Evolutionary conservation across 2,888 invertebrate genomes (phyloP).

Genomic region (Drosophila anomalata): DNA sequence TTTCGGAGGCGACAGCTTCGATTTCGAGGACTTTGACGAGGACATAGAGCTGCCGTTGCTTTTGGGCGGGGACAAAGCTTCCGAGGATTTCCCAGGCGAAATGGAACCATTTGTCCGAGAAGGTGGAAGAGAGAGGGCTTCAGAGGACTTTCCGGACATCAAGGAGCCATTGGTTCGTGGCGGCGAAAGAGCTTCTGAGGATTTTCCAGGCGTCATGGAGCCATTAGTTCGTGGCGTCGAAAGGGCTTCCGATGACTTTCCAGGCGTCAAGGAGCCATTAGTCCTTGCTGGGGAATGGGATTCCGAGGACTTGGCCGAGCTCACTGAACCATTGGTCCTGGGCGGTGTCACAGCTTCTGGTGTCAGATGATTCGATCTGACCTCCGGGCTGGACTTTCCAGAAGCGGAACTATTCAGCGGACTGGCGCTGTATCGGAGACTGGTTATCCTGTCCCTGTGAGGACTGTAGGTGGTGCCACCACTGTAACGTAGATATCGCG

Average conservation of each 20-base stretch:
- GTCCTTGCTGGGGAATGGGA: constrained; percentile 2
- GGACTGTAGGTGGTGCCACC: constrained; percentile 85
- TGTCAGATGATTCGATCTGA: constrained; percentile 27
- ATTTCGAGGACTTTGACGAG: constrained; percentile 58
- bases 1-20: constrained; percentile 81
- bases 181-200: constrained; percentile 8
- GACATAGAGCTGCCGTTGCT: constrained; percentile 25
- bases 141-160: constrained; percentile 8
- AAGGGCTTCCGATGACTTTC: background rate
- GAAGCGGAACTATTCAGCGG: constrained; percentile 62
- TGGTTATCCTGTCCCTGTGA: constrained; percentile 83
- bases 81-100: background rate
- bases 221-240: constrained; percentile 14
- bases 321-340: constrained; percentile 21
- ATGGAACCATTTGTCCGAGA: constrained; percentile 5
- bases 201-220: background rate
- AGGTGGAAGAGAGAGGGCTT: constrained; percentile 3
- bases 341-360: constrained; percentile 52
- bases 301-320: constrained; percentile 26
- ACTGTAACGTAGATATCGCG: constrained; percentile 87
- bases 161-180: constrained; percentile 35
- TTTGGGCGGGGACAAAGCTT: constrained; percentile 13
- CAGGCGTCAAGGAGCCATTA: constrained; percentile 11
- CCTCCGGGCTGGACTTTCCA: constrained; percentile 36
- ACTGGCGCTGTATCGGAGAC: constrained; percentile 78